A percentile compares a stretch with the other conserved stretches of the same genome.
phyloP scores from a whole-genome alignment of 2,113 vertebrate genomes.

The Psophia crepitans region DNA sequence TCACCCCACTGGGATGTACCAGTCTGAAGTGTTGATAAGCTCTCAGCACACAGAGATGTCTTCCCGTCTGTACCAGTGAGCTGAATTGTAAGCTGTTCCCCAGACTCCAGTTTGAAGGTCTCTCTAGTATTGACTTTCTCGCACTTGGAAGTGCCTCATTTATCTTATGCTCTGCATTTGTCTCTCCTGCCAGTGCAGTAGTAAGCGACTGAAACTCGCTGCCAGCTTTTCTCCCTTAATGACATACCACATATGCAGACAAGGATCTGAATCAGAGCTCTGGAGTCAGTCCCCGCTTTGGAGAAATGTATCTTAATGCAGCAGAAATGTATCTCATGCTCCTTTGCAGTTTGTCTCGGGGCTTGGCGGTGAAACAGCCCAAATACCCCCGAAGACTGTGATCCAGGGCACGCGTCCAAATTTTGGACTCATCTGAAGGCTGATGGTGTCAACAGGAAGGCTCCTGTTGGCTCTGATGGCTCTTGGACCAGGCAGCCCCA shows the following conservation, averaged over 20 bases:
- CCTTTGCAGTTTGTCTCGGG: background rate
- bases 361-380: background rate
- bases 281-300: background rate
- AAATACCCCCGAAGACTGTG: background rate
- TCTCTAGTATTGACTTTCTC: slow-evolving; percentile 64
- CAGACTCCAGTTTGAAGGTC: slow-evolving; percentile 64
- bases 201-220: slow-evolving; percentile 18
- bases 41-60: background rate
- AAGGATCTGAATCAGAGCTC: slow-evolving; percentile 25
- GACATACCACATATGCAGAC: slow-evolving; percentile 38
- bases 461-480: background rate
- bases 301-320: background rate
- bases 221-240: slow-evolving; percentile 53
- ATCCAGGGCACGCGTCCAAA: background rate
- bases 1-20: background rate
- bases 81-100: slow-evolving; percentile 39
- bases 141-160: slow-evolving; percentile 64
- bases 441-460: background rate
- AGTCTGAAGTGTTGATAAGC: background rate
- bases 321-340: background rate
- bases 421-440: background rate
- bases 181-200: slow-evolving; percentile 51
- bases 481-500: background rate
- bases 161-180: slow-evolving; percentile 62
- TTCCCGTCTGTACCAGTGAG: background rate